Base-by-base conservation (phyloP, 2,888 invertebrate species). In the Dryococelus australis region DNA sequence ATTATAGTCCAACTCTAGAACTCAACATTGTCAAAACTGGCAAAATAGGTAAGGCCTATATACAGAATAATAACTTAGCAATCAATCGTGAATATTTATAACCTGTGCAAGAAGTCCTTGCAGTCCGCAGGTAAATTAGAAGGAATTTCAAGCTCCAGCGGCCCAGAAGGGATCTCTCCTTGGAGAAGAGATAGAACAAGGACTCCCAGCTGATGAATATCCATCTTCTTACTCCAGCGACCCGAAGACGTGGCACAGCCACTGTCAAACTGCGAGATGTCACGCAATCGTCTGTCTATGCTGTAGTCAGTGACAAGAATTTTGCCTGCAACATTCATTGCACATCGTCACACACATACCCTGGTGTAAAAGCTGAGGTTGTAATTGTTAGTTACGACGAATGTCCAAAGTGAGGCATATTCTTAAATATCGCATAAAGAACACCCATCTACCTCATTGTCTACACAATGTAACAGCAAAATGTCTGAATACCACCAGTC, bases 91-190 rank as follows among this genome's bases (percentile, higher is more conserved):
- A 47, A 47, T 13, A 47, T 47, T 47, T 47, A 1, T 91, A 92
- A 96, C 96, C 95, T 96, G 79, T 94, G 93, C 88, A 97, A 93
- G 91, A 97, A 97, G 91, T 97, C 97, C 90, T 94, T 94, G 4
- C 97, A 93, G 81, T 95, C 94, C 28, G 93, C 92, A 43, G 96
- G 92, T 53, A 94, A 91, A 35, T 94, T 93, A 0, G 93, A 91
- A 0, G 96, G 95, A 90, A 96, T 93, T 88, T 95, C 94, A 10
- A 94, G 92, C 87, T 93, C 92, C 84, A 92, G 92, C 13, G 83
- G 27, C 85, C 94, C 93, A 26, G 93, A 92, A 10, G 94, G 92
- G 53, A 92, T 92, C 9, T 92, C 91, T 13, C 95, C 95, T 88
- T 94, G 94, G 12, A 95, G 92, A 65, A 97, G 92, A 0, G 96